Evolutionary conservation across 2,113 vertebrate genomes (phyloP), one percentile per base, ranked within the genome.

Genomic region (Semnornis frantzii): DNA sequence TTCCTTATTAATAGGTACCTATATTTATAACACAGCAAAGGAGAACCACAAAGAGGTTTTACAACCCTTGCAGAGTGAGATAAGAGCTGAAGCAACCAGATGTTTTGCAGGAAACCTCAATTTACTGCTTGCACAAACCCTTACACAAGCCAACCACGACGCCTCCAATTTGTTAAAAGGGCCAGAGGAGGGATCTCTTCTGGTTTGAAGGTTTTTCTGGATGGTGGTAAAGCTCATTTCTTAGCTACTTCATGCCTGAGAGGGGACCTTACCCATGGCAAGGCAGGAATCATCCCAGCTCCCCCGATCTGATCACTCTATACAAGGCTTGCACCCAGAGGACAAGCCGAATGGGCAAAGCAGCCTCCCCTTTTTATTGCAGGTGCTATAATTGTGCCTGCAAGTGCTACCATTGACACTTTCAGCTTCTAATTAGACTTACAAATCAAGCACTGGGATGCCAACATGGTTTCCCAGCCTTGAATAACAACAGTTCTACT

Each of bases 81-180:
- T 97, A 97, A 97, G 96, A 82, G 91, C 82, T 23, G 31, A 96
- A 93, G 39, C 10, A 5, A 94, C 95, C 96, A 97, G 93, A 96
- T 96, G 95, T 95, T 95, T 87, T 87, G 87, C 92, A 95, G 94
- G 94, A 97, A 98, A 93, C 88, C 89, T 96, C 86, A 85, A 88
- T 95, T 96, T 86, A 89, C 91, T 89, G 75, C 87, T 96, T 73
- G 23, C 13, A 5, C 81, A 79, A 91, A 94, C 11, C 52, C 85
- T 88, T 52, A 80, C 84, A 64, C 65, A 76, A 84, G 37, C 46
- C 69, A 91, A 82, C 80, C 84, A 63, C 3, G 0, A 70, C 74
- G 55, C 74, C 70, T 82, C 4, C 4, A 63, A 57, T 88, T 95
- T 95, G 82, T 91, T 92, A 85, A 44, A 96, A 96, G 88, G 60